Evolutionary conservation across 2,113 vertebrate species (phyloP).

Genomic region (Takifugu flavidus): DNA sequence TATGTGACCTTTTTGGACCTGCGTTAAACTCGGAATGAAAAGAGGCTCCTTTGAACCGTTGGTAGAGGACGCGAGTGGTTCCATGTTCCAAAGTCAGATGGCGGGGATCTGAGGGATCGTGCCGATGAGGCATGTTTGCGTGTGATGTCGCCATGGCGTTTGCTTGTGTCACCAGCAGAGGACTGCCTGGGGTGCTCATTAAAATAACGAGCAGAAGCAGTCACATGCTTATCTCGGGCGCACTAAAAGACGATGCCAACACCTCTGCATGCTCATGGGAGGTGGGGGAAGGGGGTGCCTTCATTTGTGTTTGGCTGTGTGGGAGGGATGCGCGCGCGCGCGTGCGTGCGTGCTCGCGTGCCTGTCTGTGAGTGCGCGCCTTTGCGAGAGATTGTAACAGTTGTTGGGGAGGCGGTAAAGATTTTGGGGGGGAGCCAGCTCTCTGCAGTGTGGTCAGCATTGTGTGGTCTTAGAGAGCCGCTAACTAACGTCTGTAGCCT

Average conservation of each 20-base stretch:
- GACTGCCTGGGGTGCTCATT: constrained; percentile 75
- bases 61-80: constrained; percentile 43
- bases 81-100: constrained; percentile 63
- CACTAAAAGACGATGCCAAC: constrained; percentile 64
- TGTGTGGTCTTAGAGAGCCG: constrained; percentile 42
- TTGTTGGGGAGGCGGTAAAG: constrained; percentile 71
- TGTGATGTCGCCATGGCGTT: constrained; percentile 65
- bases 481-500: constrained; percentile 32
- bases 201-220: constrained; percentile 74
- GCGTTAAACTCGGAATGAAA: constrained; percentile 22
- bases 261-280: constrained; percentile 71
- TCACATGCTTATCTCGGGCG: constrained; percentile 63
- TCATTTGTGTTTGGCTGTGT: constrained; percentile 64
- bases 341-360: constrained; percentile 17
- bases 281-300: constrained; percentile 58
- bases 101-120: constrained; percentile 70
- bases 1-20: too few relatives aligned
- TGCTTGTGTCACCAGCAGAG: constrained; percentile 67
- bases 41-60: constrained; percentile 46
- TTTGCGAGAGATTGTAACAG: constrained; percentile 61
- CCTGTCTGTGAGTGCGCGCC: constrained; percentile 37
- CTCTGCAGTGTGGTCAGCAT: constrained; percentile 43
- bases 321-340: constrained; percentile 52
- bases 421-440: constrained; percentile 43
- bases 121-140: constrained; percentile 67